These are phyloP conservation scores for Struthio camelus DNA, from an alignment of 2,113 vertebrate species.

Conservation along the genomic window DNA sequence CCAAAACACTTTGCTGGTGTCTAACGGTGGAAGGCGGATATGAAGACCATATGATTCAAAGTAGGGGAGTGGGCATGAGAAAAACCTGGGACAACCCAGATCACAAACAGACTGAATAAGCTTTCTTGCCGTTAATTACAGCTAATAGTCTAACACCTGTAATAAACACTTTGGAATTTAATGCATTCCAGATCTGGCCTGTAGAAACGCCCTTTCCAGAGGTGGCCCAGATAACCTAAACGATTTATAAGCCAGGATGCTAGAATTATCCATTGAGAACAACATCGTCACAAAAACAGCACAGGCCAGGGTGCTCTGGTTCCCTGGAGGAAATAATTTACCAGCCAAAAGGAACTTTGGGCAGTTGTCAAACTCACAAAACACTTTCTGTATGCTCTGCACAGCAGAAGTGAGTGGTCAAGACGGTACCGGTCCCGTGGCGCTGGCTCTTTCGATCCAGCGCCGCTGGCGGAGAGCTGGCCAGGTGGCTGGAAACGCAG, in stretches of 20 bases:
- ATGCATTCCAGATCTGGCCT: background rate
- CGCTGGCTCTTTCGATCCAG: background rate
- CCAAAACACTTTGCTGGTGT: background rate
- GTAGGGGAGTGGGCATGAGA: background rate
- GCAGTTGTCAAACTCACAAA: background rate
- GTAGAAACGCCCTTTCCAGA: background rate
- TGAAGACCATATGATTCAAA: background rate
- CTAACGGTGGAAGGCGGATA: background rate
- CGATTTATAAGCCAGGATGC: background rate
- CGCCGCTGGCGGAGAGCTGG: fast-evolving
- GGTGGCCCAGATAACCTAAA: background rate
- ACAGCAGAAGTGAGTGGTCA: background rate
- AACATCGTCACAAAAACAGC: fast-evolving
- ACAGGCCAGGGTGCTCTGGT: background rate
- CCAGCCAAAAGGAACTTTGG: background rate
- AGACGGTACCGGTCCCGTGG: fast-evolving
- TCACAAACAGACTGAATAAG: background rate
- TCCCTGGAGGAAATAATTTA: background rate
- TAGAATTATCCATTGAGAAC: background rate
- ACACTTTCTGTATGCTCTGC: background rate
- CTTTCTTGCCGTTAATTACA: background rate
- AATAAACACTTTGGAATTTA: slow-evolving; percentile 8
- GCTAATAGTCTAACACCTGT: background rate
- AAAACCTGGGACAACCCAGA: background rate
- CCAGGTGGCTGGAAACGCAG: background rate